Evolutionary conservation across 2,113 vertebrate species (phyloP), one percentile per base, ranked within the genome.

Genomic region (Datnioides undecimradiatus): DNA sequence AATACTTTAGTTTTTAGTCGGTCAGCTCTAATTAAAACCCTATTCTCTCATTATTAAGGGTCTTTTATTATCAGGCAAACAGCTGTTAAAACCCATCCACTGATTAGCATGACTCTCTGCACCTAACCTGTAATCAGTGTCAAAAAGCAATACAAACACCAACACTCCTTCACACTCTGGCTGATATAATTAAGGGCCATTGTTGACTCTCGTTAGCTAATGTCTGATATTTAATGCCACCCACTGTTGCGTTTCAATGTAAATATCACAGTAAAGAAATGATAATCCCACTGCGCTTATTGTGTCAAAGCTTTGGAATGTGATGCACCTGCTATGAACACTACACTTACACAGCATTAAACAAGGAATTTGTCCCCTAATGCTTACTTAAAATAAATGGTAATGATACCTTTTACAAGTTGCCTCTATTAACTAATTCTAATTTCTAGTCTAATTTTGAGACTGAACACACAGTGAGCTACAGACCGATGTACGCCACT

Each of bases 111-210:
- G 25, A 34, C 51, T 67, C 10, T 64, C 14, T 68, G 25, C 41
- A 76, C 23, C 29, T 23, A 85, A 76, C 54, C 62, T 65, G 64
- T 76, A 75, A 93, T 91, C 78, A 87, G 45, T 82, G 87, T 85
- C 78, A 86, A 74, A 88, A 68, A 66, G 40, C 63, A 63, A 52
- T 46, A 80, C 34, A 78, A 81, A 87, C 64, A 72, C 36, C 52
- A 81, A 74, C 73, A 79, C 73, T 17, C 13, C 55, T 75, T 52
- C 62, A 71, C 68, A 79, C 43, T 43, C 23, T 13, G 38, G 74
- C 33, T 75, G 46, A 84, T 80, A 52, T 78, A 84, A 86, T 85
- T 79, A 90, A 6, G 33, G 76, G 21, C 68, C 31, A 34, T 21
- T 41, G 25, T 49, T 72, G 21, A 9, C 25, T 67, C 9, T 70